Base-by-base conservation (phyloP, 2,888 invertebrate genomes). In the Cataglyphis rosenhaueri region DNA sequence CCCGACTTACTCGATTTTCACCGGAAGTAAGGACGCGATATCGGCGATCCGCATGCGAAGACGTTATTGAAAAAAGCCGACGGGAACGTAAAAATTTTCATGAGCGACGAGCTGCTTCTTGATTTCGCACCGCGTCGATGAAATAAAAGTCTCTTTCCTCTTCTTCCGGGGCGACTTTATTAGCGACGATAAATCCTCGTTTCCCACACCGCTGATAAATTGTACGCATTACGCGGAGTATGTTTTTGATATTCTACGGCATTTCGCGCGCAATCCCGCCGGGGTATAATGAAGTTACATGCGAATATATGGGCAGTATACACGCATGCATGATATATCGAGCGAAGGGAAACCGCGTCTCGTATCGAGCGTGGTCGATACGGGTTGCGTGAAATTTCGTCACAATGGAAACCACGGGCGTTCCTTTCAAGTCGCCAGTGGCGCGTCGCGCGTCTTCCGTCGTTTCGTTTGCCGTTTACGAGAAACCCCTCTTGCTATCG, bases 231-330 rank as follows among this genome's bases (percentile, higher is more conserved):
- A 55, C 41, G 15, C 59, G 59, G 21, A 44, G 73, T 44, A 35
- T 79, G 78, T 71, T 79, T 79, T 71, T 79, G 73, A 79, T 79
- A 79, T 79, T 79, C 78, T 10, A 44, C 59, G 44, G 57, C 35
- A n/a, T n/a, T 32, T 48, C 64, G 52, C 44, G 29, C 32, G 32
- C 35, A 73, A 59, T 79, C 44, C 29, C 59, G 55, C n/a, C 52
- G 52, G 52, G 52, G 52, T 52, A 41, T 76, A 76, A 76, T 48
- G 44, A 71, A 79, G 59, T 71, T 71, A 79, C 78, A 59, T 15
- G 59, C 18, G 59, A 44, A 71, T 78, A 71, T 41, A 78, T 70
- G 73, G 44, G 2, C 44, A 18, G 44, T n/a, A 18, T 48, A 71
- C 44, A 57, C 73, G 78, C 38, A 32, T 41, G 71, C 25, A 9